A percentile compares a stretch with the other conserved stretches of the same genome.
Conservation (phyloP, 2,888 invertebrate genomes). For the Geophilus truncorum region DNA sequence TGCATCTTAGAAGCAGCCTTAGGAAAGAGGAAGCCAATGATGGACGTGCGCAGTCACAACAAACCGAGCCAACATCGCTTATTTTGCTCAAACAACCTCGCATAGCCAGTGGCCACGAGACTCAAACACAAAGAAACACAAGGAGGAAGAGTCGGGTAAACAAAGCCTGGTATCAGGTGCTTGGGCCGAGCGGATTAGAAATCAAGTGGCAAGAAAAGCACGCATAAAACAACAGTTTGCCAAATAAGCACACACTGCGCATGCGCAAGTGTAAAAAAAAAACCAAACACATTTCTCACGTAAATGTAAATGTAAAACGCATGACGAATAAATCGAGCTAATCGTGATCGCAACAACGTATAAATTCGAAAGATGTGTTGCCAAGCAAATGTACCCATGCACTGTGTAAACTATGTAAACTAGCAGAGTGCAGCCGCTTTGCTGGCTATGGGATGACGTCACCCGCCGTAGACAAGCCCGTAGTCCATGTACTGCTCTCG, state of each 20-base stretch:
- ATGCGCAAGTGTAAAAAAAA: too few species aligned
- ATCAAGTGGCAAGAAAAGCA: not conserved
- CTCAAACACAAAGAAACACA: not conserved
- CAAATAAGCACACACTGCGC: not conserved
- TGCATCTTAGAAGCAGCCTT: not conserved
- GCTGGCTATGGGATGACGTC: too few species aligned
- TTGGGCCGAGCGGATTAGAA: too few species aligned
- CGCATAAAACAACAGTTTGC: not conserved
- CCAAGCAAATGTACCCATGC: too few species aligned
- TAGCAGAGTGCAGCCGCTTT: too few species aligned
- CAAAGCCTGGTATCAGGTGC: not conserved
- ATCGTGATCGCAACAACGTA: not conserved
- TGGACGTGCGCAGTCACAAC: not conserved
- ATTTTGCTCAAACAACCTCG: not conserved
- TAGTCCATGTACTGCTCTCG: too few species aligned
- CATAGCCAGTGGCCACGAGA: not conserved
- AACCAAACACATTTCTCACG: too few species aligned
- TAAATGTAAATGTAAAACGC: too few species aligned
- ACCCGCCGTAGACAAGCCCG: too few species aligned
- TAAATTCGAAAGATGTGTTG: not conserved
- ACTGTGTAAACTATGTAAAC: too few species aligned
- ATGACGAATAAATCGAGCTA: too few species aligned
- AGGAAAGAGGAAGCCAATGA: not conserved
- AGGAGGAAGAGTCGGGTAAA: not conserved
- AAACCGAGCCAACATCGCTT: not conserved